phyloP scores from a whole-genome alignment of 2,888 invertebrate species.

The Patella ulyssiponensis region DNA sequence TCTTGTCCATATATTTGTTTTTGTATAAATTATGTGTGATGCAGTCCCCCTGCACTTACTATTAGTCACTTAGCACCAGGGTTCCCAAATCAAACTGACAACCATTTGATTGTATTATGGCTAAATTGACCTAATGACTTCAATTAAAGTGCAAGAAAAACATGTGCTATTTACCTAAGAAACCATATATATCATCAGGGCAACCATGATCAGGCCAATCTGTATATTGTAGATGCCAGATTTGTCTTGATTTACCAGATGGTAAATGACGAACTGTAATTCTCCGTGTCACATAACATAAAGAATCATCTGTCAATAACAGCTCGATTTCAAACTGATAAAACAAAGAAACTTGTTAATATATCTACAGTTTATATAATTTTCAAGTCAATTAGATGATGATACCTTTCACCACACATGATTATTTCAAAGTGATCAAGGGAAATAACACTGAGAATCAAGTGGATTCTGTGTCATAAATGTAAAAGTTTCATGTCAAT shows the following conservation, averaged over 20 bases:
- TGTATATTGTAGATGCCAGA: conserved; percentile 88
- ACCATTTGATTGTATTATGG: too few relatives aligned
- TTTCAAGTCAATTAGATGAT: background rate
- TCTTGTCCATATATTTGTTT: too few relatives aligned
- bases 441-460: too few relatives aligned
- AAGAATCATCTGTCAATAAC: conserved; percentile 69
- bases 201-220: conserved; percentile 82
- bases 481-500: too few relatives aligned
- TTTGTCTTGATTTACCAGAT: conserved; percentile 67
- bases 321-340: conserved; percentile 81
- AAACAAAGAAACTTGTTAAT: conserved; percentile 20
- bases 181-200: conserved; percentile 80
- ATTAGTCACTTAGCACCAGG: too few relatives aligned
- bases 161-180: conserved; percentile 74
- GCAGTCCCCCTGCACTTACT: too few relatives aligned
- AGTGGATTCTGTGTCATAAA: too few relatives aligned
- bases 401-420: background rate
- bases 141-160: too few relatives aligned
- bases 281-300: conserved; percentile 71
- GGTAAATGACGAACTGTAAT: conserved; percentile 69
- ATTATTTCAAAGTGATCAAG: too few relatives aligned
- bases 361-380: background rate
- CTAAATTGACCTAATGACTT: too few relatives aligned
- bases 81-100: too few relatives aligned
- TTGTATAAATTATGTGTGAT: too few relatives aligned